Base-by-base conservation (phyloP, 2,113 vertebrate genomes). In the Platysternon megacephalum region DNA sequence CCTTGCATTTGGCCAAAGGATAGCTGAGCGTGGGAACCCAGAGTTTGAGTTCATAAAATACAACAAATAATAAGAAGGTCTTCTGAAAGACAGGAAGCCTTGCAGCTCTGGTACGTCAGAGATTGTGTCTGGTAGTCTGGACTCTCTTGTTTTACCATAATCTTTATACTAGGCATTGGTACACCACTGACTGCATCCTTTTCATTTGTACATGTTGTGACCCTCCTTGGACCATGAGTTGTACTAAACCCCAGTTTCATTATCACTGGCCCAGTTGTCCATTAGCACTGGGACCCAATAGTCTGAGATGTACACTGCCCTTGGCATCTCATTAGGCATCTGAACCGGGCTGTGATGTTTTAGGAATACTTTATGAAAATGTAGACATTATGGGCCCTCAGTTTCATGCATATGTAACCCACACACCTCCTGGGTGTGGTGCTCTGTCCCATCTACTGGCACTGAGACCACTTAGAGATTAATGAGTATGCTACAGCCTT, bases 281-380 rank as follows among this genome's bases (percentile, higher is more conserved):
- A 74, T 88, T 95, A 87, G 28, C 1, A 26, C 11, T 49, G 80
- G 13, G 46, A 91, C 79, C 39, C 79, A 51, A 95, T 85, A 95
- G 51, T 46, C 32, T n/a, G 35, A 68, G 61, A 68, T 68, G 8
- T n/a, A 0, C 0, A 84, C 81, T 87, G 95, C 86, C 93, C 87
- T 80, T 95, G 83, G 84, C 92, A 91, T 92, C 88, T 96, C 87
- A 81, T 97, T 96, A 97, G 52, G 78, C 61, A 92, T 89, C 95
- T 91, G 85, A 91, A 42, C 35, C 88, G 90, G 91, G 56, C 56
- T 97, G 44, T 89, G n/a, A 89, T 91, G 91, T 92, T 93, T 94
- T 88, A 89, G 85, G 55, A 93, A 89, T 81, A 94, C 80, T 86
- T 89, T 92, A 94, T 96, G 90, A 81, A 84, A 91, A 91, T 95